Conservation (phyloP, 2,113 vertebrate species). For the Physeter macrocephalus region DNA sequence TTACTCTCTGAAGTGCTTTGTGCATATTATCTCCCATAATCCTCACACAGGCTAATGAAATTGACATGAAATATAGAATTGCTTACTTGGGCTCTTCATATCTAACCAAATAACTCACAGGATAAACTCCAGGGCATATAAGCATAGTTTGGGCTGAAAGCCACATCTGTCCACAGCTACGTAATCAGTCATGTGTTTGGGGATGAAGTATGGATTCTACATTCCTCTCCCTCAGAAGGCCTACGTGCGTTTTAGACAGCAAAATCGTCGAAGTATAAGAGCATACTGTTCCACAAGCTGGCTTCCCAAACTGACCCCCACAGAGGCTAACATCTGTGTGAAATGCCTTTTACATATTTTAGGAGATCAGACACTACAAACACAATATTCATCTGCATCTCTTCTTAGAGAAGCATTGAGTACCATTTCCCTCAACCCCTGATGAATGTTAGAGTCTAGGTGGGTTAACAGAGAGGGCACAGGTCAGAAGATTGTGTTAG, state of each 20-base stretch:
- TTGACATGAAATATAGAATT: background rate
- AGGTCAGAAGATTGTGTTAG: background rate
- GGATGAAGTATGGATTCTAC: background rate
- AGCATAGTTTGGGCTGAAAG: background rate
- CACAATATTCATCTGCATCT: constrained; percentile 25
- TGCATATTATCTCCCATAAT: background rate
- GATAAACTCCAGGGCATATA: background rate
- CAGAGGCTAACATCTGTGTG: background rate
- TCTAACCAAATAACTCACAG: background rate
- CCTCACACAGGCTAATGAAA: background rate
- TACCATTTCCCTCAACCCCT: background rate
- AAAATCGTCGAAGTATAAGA: constrained; percentile 31
- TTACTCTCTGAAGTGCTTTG: background rate
- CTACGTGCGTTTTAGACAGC: background rate
- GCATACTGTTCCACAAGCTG: constrained; percentile 40
- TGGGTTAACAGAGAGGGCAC: background rate
- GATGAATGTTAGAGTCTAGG: background rate
- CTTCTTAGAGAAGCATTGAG: background rate
- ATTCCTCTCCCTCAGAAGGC: constrained; percentile 16
- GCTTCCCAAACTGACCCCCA: constrained; percentile 21
- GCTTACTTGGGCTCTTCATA: background rate
- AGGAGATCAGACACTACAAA: background rate
- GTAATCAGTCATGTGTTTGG: background rate
- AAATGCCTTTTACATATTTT: constrained; percentile 47
- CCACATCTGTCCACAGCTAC: background rate